Conservation (phyloP, 2,113 vertebrate species). For the Neolamprologus ventralis region DNA sequence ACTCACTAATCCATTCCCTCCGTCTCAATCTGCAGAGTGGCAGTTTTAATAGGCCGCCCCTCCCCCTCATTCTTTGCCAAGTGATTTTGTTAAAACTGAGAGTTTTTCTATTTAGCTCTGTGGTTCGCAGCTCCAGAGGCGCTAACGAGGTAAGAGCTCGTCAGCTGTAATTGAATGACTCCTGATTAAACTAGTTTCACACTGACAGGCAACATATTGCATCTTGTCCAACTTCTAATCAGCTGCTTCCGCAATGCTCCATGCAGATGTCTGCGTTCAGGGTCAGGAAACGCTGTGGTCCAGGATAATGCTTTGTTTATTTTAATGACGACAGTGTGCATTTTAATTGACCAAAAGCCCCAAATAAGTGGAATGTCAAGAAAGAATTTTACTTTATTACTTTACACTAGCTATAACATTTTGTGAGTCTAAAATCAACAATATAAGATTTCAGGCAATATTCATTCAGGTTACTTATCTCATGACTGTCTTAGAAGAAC, state of each 20-base stretch:
- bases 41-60: neutral
- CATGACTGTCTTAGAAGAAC: neutral
- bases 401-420: neutral
- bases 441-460: neutral
- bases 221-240: conserved; percentile 15
- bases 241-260: neutral
- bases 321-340: neutral
- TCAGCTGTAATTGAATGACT: conserved; percentile 44
- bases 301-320: neutral
- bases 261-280: neutral
- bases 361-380: neutral
- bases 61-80: neutral
- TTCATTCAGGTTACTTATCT: neutral
- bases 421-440: neutral
- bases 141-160: conserved; percentile 19
- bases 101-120: neutral
- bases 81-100: neutral
- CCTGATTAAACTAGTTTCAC: conserved; percentile 37
- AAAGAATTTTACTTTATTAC: neutral
- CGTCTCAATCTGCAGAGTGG: neutral
- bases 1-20: neutral
- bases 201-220: conserved; percentile 17
- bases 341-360: neutral
- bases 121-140: neutral
- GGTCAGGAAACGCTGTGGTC: neutral